phyloP scores from a whole-genome alignment of 1,140 invertebrate species.

The Conus betulinus region DNA sequence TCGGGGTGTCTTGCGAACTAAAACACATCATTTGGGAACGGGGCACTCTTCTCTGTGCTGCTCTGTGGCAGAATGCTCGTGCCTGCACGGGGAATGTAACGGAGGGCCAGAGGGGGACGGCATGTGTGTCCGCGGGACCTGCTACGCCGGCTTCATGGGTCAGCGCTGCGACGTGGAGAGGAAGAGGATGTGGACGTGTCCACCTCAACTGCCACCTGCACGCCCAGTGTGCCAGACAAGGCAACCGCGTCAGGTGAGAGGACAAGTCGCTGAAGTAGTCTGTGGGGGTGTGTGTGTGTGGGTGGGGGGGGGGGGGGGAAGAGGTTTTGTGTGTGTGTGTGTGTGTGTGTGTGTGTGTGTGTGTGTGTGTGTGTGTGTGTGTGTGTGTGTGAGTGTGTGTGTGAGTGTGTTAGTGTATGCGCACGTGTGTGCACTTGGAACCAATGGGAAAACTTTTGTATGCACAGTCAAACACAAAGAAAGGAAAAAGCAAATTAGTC shows the following conservation, averaged over 20 bases:
- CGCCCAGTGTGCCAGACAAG: neutral
- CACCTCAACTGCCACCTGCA: constrained; percentile 29
- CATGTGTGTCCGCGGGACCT: constrained; percentile 45
- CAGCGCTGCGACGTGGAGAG: constrained; percentile 54
- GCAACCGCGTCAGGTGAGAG: neutral
- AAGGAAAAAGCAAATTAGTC: no score
- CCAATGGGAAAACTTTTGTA: no score
- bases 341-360: constrained; percentile 18
- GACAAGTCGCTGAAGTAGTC: neutral
- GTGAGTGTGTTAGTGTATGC: neutral
- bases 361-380: neutral
- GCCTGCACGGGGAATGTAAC: constrained; percentile 59
- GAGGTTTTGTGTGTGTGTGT: constrained; percentile 6
- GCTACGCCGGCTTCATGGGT: constrained; percentile 37
- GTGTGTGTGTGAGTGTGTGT: neutral
- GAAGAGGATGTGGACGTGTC: constrained; percentile 16
- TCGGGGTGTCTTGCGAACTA: no score
- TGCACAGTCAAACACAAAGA: no score
- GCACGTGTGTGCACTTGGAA: neutral
- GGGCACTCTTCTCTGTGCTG: no score
- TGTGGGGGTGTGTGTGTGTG: neutral
- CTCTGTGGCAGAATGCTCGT: constrained; percentile 54
- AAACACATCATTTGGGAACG: no score
- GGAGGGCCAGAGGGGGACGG: constrained; percentile 56
- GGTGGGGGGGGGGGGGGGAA: no score